A percentile compares a stretch with the other conserved stretches of the same genome.
Evolutionary conservation across 2,888 invertebrate genomes (phyloP).

Genomic region (Tiliacea aurago): DNA sequence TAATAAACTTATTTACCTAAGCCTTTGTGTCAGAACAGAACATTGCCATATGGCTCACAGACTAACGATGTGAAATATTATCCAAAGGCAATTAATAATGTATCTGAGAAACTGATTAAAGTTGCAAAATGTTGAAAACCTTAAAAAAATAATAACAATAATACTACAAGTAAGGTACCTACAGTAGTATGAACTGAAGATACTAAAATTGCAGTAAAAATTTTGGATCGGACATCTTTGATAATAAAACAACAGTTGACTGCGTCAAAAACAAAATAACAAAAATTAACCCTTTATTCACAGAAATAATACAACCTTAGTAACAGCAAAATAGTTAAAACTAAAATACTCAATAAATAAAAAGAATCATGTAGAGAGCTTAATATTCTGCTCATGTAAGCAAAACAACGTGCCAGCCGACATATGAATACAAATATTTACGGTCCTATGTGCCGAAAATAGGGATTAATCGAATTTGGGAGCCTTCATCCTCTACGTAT

Average conservation of each 20-base stretch:
- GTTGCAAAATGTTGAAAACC: not conserved
- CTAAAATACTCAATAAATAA: slow-evolving; percentile 14
- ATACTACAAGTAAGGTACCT: not conserved
- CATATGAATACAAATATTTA: slow-evolving; percentile 56
- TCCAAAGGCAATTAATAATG: not conserved
- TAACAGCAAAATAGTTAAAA: not conserved
- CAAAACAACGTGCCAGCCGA: slow-evolving; percentile 27
- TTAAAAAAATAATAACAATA: not conserved
- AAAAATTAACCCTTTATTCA: not conserved
- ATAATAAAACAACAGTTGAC: not conserved
- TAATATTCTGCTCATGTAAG: slow-evolving; percentile 39
- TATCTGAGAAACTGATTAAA: not conserved
- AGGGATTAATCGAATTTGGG: slow-evolving; percentile 44
- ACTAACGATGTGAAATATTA: slow-evolving; percentile 26
- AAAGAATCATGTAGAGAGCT: slow-evolving; percentile 8
- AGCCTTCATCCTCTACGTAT: slow-evolving; percentile 37
- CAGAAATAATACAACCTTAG: slow-evolving; percentile 7
- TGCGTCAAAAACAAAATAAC: not conserved
- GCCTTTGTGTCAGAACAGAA: slow-evolving; percentile 54
- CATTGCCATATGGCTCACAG: slow-evolving; percentile 46
- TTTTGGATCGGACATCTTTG: too few relatives aligned
- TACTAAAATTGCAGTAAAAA: not conserved
- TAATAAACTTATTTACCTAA: slow-evolving; percentile 61
- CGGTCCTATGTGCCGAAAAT: slow-evolving; percentile 41
- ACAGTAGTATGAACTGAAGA: too few relatives aligned